Base-by-base conservation (phyloP, 2,888 invertebrate species). In the Papilio gigon region DNA sequence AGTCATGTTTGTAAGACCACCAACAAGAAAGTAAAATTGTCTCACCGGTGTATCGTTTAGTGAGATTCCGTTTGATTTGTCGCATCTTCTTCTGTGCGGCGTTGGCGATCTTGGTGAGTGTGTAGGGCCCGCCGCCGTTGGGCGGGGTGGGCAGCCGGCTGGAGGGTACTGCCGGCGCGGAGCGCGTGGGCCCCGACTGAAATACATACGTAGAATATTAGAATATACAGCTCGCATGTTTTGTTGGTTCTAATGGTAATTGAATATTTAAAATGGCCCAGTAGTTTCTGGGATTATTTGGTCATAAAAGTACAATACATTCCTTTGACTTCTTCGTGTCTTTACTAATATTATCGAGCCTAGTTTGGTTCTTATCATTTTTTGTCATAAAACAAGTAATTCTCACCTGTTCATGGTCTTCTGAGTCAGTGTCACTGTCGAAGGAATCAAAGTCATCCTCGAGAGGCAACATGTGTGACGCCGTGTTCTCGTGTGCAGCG, bases 371-470 rank as follows among this genome's bases (percentile, higher is more conserved):
- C 17, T 42, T 5, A 4, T 4, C 12, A 42, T 42, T 42, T n/a
- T 14, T 42, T 42, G 6, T 4, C 14, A 6, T 14, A 14, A 17
- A 42, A 61, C n/a, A n/a, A n/a, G n/a, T n/a, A 33, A 33, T 50
- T 65, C 67, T 70, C 27, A 89, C 90, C 87, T 87, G 87, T 1
- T 87, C 87, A 74, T 84, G 83, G 3, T 87, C 86, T 42, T 94
- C 94, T 56, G 93, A 90, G 74, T 95, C 95, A 1, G 93, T 92
- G 76, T 95, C 94, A 75, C 94, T 94, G 77, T 95, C 95, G 78
- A 95, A 96, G 59, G 95, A 95, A 83, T 95, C 95, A 76, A 94
- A 94, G 81, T 95, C 94, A 75, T 95, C 95, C 74, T 89, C 87
- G 70, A 88, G 78, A n/a, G 84, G 86, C 37, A 78, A 61, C 14